phyloP scores from a whole-genome alignment of 2,113 vertebrate species.

The Ceyx margarethae region DNA sequence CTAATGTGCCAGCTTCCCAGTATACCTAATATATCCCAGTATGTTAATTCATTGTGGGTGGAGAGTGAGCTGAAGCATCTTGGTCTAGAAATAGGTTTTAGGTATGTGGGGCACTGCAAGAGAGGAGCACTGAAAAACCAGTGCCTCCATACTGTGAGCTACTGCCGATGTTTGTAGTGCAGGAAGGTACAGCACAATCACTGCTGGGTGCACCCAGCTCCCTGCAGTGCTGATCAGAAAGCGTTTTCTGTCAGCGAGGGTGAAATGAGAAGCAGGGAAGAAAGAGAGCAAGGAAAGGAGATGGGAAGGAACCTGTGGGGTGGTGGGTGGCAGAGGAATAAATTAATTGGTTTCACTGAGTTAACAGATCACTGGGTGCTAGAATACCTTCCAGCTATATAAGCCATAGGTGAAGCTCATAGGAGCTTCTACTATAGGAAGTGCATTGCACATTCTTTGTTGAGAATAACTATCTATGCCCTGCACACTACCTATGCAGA shows the following conservation, averaged over 20 bases:
- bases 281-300: not conserved
- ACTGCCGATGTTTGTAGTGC: not conserved
- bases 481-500: not conserved
- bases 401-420: not conserved
- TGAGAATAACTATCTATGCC: not conserved
- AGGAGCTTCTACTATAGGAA: not conserved
- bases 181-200: not conserved
- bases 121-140: not conserved
- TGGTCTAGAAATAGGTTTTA: not conserved
- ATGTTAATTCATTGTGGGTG: not conserved
- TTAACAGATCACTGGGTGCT: not conserved
- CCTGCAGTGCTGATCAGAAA: not conserved
- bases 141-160: not conserved
- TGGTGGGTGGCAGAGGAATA: not conserved
- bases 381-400: not conserved
- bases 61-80: not conserved
- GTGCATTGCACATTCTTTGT: not conserved
- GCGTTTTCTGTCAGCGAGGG: not conserved
- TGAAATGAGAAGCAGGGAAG: not conserved
- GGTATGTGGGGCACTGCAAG: not conserved
- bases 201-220: not conserved
- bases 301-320: not conserved
- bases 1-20: not conserved
- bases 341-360: not conserved
- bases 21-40: not conserved